Evolutionary conservation across 2,888 invertebrate genomes (phyloP), one percentile per base, ranked within the genome.

Genomic region (Polietes domitor): DNA sequence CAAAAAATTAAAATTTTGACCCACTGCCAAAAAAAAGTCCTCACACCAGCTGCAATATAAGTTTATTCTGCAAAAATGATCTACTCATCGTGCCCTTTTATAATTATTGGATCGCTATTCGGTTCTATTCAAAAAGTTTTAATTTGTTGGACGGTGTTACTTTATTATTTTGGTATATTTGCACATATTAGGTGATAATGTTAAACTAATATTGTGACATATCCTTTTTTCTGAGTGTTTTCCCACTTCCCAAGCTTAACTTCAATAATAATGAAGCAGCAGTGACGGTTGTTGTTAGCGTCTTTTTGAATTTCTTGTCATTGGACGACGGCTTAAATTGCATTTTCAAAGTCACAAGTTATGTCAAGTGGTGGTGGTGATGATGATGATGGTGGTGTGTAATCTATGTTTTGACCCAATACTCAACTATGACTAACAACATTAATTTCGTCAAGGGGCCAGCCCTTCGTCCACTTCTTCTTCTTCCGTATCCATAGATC

Each of bases 371-470:
- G n/a, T n/a, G n/a, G n/a, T n/a, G n/a, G n/a, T n/a, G n/a, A n/a
- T n/a, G n/a, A n/a, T n/a, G n/a, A n/a, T n/a, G n/a, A n/a, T n/a
- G n/a, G n/a, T n/a, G n/a, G 15, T 21, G 43, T 61, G 50, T 76
- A 83, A 83, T 79, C 72, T 73, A 72, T 83, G 61, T 76, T 73
- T 72, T 68, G 79, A 83, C 74, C 80, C 53, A 77, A 83, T n/a
- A 26, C 76, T 73, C 61, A 21, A 77, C 61, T 77, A 77, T 70
- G 53, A 41, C 73, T 65, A 80, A 74, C 77, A 71, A 63, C 74
- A 77, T 80, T 77, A 80, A 83, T 83, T 80, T 74, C 28, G 70
- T 75, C 77, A 80, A 83, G 71, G 63, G 65, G 53, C 19, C 28
- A 10, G 1, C 12, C 41, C 24, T 53, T 12, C 53, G 7, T 21